These are phyloP conservation scores for Globia sparganii DNA, from an alignment of 2,888 invertebrate genomes.

Conservation along the genomic window DNA sequence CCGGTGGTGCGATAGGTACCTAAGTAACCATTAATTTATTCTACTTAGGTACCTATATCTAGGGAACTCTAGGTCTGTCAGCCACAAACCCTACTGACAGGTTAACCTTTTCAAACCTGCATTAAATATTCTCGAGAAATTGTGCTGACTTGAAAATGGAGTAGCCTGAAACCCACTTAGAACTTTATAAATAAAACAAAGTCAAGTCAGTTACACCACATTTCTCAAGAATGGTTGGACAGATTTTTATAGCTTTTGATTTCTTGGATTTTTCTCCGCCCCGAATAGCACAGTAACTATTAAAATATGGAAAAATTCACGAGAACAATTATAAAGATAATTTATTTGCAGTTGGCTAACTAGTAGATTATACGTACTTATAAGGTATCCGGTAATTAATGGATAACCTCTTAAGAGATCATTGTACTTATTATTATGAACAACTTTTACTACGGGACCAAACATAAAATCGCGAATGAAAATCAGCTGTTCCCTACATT, in stretches of 20 bases:
- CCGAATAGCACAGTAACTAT: background rate
- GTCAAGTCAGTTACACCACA: too few species aligned
- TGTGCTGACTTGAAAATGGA: background rate
- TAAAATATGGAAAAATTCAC: background rate
- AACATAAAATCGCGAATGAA: too few species aligned
- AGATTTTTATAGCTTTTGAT: background rate
- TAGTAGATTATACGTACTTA: background rate
- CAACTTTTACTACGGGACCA: too few species aligned
- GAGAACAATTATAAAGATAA: background rate
- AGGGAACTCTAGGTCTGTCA: background rate
- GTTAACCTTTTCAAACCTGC: constrained; percentile 28
- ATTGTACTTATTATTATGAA: too few species aligned
- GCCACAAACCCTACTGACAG: background rate
- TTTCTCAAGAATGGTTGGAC: too few species aligned
- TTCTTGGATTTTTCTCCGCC: background rate
- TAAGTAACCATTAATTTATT: too few species aligned
- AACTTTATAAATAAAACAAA: background rate
- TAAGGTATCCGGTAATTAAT: too few species aligned
- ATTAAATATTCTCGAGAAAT: constrained; percentile 3
- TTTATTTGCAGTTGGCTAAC: background rate
- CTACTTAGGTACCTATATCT: too few species aligned
- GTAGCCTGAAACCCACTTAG: background rate
- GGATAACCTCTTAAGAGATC: too few species aligned
- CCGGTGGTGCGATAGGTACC: too few species aligned
- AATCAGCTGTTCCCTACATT: too few species aligned